Base-by-base conservation (phyloP, 2,888 invertebrate genomes). In the Metopia argyrocephala region DNA sequence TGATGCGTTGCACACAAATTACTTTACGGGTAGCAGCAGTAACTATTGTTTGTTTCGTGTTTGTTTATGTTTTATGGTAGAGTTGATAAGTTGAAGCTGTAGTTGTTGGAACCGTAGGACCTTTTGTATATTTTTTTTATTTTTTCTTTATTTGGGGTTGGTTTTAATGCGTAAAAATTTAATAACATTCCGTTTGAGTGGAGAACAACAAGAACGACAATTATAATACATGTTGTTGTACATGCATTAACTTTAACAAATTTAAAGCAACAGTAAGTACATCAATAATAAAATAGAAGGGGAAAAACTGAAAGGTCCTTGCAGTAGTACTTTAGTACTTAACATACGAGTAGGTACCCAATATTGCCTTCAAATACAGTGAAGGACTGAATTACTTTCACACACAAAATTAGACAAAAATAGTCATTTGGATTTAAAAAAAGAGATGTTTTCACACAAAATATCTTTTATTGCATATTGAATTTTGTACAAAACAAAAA, bases 161-260 rank as follows among this genome's bases (percentile, higher is more conserved):
- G 27, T 48, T 69, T 59, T 65, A 23, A 12, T 64, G 71, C 54
- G 56, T 64, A 56, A 46, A 25, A 64, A 50, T 69, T 69, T 76
- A 69, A 64, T 57, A 62, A 27, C 54, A 48, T 64, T 57, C 25
- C 38, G 25, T 57, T 48, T 50, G 12, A 31, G 12, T 6, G 56
- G 25, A 64, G 46, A 68, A 23, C 59, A 70, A 52, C 9, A 57
- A 48, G 5, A 48, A 46, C 28, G 28, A 15, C 20, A 50, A 20
- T 6, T 20, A 27, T 31, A 38, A 27, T 25, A 31, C 50, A 25
- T 2, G 45, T n/a, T 54, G 54, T 18, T 68, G 54, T 62, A 27
- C 56, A 69, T 76, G 64, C 45, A 76, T 57, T 64, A 2, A 64
- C 50, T 70, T 70, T 54, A 56, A 50, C 56, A 70, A 31, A 62